Evolutionary conservation across 2,888 invertebrate species (phyloP).

Genomic region (Neoitamus cyanurus): DNA sequence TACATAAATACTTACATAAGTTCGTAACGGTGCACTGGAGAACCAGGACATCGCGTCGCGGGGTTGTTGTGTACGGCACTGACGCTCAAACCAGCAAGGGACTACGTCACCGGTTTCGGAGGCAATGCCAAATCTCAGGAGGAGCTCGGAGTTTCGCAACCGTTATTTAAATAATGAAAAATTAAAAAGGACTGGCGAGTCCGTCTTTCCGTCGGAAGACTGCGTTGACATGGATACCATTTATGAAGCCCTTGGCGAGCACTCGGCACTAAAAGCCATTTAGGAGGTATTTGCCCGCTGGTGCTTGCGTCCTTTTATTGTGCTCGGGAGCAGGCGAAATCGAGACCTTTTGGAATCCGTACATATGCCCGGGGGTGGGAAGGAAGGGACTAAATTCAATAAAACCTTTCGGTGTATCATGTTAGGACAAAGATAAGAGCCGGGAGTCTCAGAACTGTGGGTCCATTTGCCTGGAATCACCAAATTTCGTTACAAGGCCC

Average conservation of each 20-base stretch:
- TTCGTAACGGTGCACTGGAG: neutral
- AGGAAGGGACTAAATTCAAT: slow-evolving; percentile 21
- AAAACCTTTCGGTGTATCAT: slow-evolving; percentile 27
- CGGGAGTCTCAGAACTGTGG: neutral
- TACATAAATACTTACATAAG: no score
- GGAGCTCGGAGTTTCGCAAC: neutral
- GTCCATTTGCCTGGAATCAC: neutral
- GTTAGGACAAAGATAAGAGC: slow-evolving; percentile 5
- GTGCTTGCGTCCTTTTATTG: neutral
- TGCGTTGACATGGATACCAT: neutral
- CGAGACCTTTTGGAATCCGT: neutral
- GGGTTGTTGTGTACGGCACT: neutral
- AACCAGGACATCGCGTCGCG: neutral
- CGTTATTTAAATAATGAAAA: slow-evolving; percentile 37
- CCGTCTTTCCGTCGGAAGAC: neutral
- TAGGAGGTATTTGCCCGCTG: neutral
- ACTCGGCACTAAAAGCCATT: neutral
- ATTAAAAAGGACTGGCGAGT: slow-evolving; percentile 11
- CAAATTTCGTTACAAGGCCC: neutral
- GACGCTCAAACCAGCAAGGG: neutral
- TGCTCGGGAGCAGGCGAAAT: neutral
- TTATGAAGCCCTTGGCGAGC: neutral
- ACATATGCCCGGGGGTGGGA: neutral
- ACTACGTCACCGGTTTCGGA: neutral
- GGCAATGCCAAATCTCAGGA: neutral